Evolutionary conservation across 2,113 vertebrate genomes (phyloP).

Genomic region (Thryonomys swinderianus): DNA sequence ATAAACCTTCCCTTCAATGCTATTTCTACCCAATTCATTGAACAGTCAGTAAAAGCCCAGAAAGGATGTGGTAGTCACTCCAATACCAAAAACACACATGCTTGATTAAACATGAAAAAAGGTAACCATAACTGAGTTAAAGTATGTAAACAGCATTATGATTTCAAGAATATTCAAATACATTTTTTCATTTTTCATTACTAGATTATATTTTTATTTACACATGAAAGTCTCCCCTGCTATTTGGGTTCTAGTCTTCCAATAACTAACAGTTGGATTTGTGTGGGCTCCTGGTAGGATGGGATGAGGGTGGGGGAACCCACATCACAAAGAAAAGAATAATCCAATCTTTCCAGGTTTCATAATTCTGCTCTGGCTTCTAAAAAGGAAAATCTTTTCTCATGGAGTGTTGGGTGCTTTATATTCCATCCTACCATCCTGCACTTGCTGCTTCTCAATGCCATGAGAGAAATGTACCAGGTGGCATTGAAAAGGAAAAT

Average conservation of each 20-base stretch:
- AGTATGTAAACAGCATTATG: not conserved
- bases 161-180: not conserved
- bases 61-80: not conserved
- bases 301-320: not conserved
- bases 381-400: not conserved
- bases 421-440: not conserved
- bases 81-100: not conserved
- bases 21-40: not conserved
- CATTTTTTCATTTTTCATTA: not conserved
- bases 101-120: not conserved
- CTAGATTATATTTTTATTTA: constrained; percentile 56
- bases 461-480: not conserved
- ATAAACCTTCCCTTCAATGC: not conserved
- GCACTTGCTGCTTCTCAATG: not conserved
- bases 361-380: constrained; percentile 29
- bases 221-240: not conserved
- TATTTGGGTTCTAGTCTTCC: not conserved
- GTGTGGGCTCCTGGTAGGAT: not conserved
- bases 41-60: not conserved
- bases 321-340: not conserved
- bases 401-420: not conserved
- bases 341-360: not conserved
- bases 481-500: not conserved
- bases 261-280: not conserved
- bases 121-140: not conserved